A percentile compares a stretch with the other conserved stretches of the same genome.
These are phyloP conservation scores for Tricholauxania praeusta DNA, from an alignment of 2,888 invertebrate genomes.

Conservation along the genomic window DNA sequence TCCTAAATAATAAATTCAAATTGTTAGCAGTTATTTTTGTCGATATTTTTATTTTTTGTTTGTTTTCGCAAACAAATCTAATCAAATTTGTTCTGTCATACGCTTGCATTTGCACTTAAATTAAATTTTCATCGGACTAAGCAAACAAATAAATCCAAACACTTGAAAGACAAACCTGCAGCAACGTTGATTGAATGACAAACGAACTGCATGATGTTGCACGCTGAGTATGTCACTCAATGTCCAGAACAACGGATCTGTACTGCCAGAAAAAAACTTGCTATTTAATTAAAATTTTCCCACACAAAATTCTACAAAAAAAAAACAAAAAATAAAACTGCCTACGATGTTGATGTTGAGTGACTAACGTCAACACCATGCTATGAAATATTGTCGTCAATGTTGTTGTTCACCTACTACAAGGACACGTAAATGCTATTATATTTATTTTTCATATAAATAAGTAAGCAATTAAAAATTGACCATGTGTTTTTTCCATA, in stretches of 20 bases:
- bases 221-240: slow-evolving; percentile 13
- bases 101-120: slow-evolving; percentile 20
- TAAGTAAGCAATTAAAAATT: slow-evolving; percentile 1
- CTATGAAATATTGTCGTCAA: neutral
- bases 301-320: slow-evolving; percentile 26
- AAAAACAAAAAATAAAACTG: too few species aligned
- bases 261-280: neutral
- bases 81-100: slow-evolving; percentile 29
- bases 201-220: too few species aligned
- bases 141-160: slow-evolving; percentile 53
- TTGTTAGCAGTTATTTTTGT: too few species aligned
- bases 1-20: too few species aligned
- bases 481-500: neutral
- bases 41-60: too few species aligned
- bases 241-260: neutral
- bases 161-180: slow-evolving; percentile 59
- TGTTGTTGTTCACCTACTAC: neutral
- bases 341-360: neutral
- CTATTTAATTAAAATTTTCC: slow-evolving; percentile 39
- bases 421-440: neutral
- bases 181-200: slow-evolving; percentile 40
- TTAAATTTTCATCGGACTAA: slow-evolving; percentile 52
- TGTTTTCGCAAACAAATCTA: too few species aligned
- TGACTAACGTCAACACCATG: too few species aligned
- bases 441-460: neutral